Conservation (phyloP, 1,140 invertebrate species). For the Drosophila ogumai region DNA sequence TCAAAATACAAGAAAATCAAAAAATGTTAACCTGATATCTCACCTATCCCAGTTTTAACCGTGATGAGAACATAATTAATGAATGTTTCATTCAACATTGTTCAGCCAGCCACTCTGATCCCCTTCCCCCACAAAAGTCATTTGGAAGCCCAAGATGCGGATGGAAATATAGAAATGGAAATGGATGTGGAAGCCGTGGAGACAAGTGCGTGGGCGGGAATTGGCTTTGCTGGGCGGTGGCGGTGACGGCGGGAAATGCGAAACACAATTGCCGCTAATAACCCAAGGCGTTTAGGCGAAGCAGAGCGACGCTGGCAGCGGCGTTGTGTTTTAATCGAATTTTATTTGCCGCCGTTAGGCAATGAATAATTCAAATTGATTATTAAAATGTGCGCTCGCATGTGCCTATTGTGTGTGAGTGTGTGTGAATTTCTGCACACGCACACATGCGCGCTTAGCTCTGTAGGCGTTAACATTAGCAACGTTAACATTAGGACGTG, state of each 20-base stretch:
- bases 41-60: slow-evolving; percentile 14
- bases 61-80: slow-evolving; percentile 40
- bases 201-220: slow-evolving; percentile 50
- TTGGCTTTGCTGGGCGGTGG: slow-evolving; percentile 45
- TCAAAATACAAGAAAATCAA: not conserved
- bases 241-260: slow-evolving; percentile 27
- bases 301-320: slow-evolving; percentile 20
- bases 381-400: slow-evolving; percentile 72
- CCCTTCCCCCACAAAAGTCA: slow-evolving; percentile 7
- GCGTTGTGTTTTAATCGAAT: slow-evolving; percentile 80
- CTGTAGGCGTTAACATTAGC: slow-evolving; percentile 49
- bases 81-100: slow-evolving; percentile 29
- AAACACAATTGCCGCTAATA: slow-evolving; percentile 80
- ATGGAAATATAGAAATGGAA: slow-evolving; percentile 28
- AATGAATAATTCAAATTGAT: slow-evolving; percentile 84
- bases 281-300: slow-evolving; percentile 66
- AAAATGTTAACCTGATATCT: not conserved
- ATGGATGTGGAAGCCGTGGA: slow-evolving; percentile 26
- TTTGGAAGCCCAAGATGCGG: slow-evolving; percentile 35
- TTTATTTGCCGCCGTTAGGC: slow-evolving; percentile 82
- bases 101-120: slow-evolving; percentile 10
- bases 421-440: slow-evolving; percentile 37
- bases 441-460: slow-evolving; percentile 8
- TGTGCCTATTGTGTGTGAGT: slow-evolving; percentile 21
- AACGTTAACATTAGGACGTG: slow-evolving; percentile 38